Base-by-base conservation (phyloP, 2,888 invertebrate genomes). In the Caenorhabditis sinica region DNA sequence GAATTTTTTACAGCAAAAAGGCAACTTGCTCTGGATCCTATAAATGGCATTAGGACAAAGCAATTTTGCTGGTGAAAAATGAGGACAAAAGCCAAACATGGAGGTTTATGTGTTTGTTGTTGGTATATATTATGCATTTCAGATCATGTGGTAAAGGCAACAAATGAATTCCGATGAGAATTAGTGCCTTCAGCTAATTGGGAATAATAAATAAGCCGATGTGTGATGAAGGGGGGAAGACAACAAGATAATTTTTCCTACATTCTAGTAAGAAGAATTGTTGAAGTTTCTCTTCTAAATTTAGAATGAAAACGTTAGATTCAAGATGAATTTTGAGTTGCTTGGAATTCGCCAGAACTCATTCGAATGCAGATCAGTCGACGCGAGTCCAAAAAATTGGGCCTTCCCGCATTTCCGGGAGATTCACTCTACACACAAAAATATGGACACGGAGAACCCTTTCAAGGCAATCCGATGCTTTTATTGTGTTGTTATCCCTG, bases 401-500 rank as follows among this genome's bases (percentile, higher is more conserved):
- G 15, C 49, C n/a, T n/a, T n/a, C 49, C 49, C 5, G n/a, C n/a
- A 49, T 49, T 49, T 49, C 49, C 49, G 43, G 20, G 9, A 51
- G 49, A 63, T 36, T 28, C 28, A 51, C 9, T 53, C 36, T 25
- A 63, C 45, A 69, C 20, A 49, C 60, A 43, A 30, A 45, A 53
- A 56, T 60, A 20, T 56, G 49, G 63, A 51, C 60, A 23, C 40
- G 17, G 40, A 61, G 61, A 63, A 63, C 77, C 63, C 71, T 77
- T 77, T 61, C 76, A 61, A 63, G 71, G 79, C 71, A 79, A 79
- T 79, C 79, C 69, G 71, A 79, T 79, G 79, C 79, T 56, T 79
- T 79, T 79, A 79, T 79, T 79, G 79, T 71, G 79, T 65, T 79
- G 79, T 79, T 79, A 79, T 79, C 63, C 69, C 61, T 63, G 60